These are phyloP conservation scores for Cyprinus carpio DNA, from an alignment of 2,113 vertebrate genomes.

Conservation along the genomic window DNA sequence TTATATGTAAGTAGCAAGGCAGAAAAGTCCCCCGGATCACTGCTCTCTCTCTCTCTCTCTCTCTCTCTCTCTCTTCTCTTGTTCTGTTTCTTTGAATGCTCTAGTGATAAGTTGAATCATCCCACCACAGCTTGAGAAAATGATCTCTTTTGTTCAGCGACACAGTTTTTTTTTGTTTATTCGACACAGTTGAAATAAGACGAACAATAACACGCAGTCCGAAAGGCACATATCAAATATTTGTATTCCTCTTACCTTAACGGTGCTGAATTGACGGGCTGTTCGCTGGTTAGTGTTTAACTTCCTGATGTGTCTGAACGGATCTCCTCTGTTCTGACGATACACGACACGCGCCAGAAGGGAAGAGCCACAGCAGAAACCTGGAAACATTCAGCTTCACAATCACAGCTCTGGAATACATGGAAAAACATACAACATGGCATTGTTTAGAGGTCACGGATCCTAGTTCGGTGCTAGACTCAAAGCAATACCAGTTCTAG, in stretches of 20 bases:
- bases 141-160: not conserved
- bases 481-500: not conserved
- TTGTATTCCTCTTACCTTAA: not conserved
- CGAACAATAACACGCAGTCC: not conserved
- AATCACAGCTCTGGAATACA: not conserved
- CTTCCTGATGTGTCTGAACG: slow-evolving; percentile 6
- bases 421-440: not conserved
- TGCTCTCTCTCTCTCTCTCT: not conserved
- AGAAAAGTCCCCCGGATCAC: not conserved
- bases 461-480: not conserved
- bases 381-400: not conserved
- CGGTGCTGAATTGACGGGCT: not conserved
- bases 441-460: not conserved
- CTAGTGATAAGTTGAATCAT: not conserved
- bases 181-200: not conserved
- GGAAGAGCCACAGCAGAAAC: not conserved
- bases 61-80: not conserved
- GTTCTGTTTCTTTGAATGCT: not conserved
- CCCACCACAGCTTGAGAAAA: not conserved
- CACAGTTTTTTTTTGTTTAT: too few relatives aligned
- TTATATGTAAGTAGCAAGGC: not conserved
- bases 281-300: not conserved
- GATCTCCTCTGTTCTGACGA: not conserved
- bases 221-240: not conserved
- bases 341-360: slow-evolving; percentile 14